Evolutionary conservation across 2,888 invertebrate species (phyloP).

Genomic region (Melinaea menophilus): DNA sequence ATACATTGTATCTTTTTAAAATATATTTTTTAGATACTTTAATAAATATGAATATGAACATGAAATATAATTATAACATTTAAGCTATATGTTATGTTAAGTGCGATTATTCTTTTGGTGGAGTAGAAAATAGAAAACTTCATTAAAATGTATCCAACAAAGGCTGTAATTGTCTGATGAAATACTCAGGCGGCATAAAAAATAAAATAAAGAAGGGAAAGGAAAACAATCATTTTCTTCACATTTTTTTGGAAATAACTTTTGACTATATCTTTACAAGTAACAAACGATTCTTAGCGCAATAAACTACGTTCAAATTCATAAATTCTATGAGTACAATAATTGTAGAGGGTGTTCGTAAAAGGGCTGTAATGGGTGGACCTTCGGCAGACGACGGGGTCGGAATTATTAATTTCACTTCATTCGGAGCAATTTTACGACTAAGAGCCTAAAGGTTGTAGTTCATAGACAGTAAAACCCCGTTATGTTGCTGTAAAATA

Average conservation of each 20-base stretch:
- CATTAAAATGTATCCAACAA: background rate
- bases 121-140: too few relatives aligned
- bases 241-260: slow-evolving; percentile 2
- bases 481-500: too few relatives aligned
- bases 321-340: slow-evolving; percentile 29
- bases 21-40: too few relatives aligned
- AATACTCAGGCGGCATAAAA: slow-evolving; percentile 5
- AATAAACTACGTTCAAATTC: slow-evolving; percentile 15
- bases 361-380: slow-evolving; percentile 33
- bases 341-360: slow-evolving; percentile 31
- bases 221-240: background rate
- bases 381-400: slow-evolving; percentile 25
- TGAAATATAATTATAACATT: too few relatives aligned
- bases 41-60: too few relatives aligned
- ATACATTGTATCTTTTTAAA: too few relatives aligned
- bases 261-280: slow-evolving; percentile 1
- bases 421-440: slow-evolving; percentile 28
- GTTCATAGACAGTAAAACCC: slow-evolving; percentile 20
- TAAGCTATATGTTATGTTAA: too few relatives aligned
- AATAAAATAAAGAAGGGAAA: slow-evolving; percentile 1
- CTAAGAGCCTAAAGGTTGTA: slow-evolving; percentile 28
- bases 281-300: background rate
- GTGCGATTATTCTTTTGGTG: too few relatives aligned
- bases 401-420: slow-evolving; percentile 35
- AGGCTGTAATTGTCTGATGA: background rate